Percentiles rank a stretch among this genome's conserved stretches.
phyloP scores from a whole-genome alignment of 2,113 vertebrate genomes.

The Sula dactylatra region DNA sequence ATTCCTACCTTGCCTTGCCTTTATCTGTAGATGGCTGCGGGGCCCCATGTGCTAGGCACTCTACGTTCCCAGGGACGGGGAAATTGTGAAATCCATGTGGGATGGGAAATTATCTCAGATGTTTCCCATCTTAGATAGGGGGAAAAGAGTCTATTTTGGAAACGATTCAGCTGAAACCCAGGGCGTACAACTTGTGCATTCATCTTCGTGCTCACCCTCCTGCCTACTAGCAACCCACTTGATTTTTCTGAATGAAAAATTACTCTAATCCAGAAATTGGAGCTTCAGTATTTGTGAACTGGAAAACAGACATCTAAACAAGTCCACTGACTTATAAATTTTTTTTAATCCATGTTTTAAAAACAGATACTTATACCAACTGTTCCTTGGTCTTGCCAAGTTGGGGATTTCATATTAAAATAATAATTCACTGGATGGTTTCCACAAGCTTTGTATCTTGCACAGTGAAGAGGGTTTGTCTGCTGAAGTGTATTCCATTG shows the following conservation, averaged over 20 bases:
- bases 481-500: not conserved
- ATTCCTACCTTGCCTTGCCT: conserved; percentile 16
- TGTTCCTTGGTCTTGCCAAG: not conserved
- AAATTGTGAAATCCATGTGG: conserved; percentile 48
- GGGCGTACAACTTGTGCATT: not conserved
- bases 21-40: conserved; percentile 20
- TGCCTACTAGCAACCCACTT: not conserved
- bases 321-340: not conserved
- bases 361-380: not conserved
- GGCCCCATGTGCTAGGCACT: conserved; percentile 12
- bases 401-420: not conserved
- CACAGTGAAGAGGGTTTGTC: not conserved
- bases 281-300: not conserved
- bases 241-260: not conserved
- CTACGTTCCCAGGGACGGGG: not conserved
- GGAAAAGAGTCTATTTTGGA: not conserved
- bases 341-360: not conserved
- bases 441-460: not conserved
- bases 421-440: not conserved
- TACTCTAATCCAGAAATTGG: not conserved
- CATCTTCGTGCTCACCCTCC: not conserved
- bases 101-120: conserved; percentile 11
- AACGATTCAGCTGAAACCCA: not conserved
- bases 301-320: not conserved
- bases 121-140: conserved; percentile 2